These are phyloP conservation scores for Bovichtus variegatus DNA, from an alignment of 2,797 vertebrate species.

Conservation along the genomic window DNA sequence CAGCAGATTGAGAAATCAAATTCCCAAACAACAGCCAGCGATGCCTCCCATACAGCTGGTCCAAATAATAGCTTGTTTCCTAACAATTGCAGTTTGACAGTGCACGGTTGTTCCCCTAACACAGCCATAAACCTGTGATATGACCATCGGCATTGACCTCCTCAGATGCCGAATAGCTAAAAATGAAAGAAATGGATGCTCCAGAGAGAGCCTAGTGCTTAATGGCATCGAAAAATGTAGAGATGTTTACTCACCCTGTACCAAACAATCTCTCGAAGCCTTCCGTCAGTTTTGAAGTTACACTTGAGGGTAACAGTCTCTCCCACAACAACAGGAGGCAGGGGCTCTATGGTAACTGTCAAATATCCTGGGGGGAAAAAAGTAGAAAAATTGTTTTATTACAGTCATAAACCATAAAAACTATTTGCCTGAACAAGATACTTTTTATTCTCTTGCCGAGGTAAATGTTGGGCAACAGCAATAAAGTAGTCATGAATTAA, in stretches of 20 bases:
- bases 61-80: constrained; percentile 51
- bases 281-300: constrained; percentile 98
- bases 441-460: not conserved
- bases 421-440: not conserved
- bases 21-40: constrained; percentile 58
- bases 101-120: constrained; percentile 21
- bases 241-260: constrained; percentile 92
- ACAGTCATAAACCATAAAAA: not conserved
- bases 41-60: constrained; percentile 67
- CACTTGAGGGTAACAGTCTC: constrained; percentile 98
- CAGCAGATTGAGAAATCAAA: constrained; percentile 75
- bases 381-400: constrained; percentile 35
- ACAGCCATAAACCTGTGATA: constrained; percentile 26
- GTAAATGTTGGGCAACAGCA: constrained; percentile 10
- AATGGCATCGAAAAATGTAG: constrained; percentile 21
- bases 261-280: constrained; percentile 98
- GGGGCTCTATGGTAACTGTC: constrained; percentile 97
- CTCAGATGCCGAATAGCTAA: not conserved
- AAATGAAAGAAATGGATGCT: constrained; percentile 34
- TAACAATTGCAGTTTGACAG: constrained; percentile 49
- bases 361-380: constrained; percentile 89
- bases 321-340: constrained; percentile 96
- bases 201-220: constrained; percentile 7
- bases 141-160: constrained; percentile 29
- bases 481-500: constrained; percentile 10